These are phyloP conservation scores for Spinus pinus DNA, from an alignment of 2,797 vertebrate species.

Conservation along the genomic window DNA sequence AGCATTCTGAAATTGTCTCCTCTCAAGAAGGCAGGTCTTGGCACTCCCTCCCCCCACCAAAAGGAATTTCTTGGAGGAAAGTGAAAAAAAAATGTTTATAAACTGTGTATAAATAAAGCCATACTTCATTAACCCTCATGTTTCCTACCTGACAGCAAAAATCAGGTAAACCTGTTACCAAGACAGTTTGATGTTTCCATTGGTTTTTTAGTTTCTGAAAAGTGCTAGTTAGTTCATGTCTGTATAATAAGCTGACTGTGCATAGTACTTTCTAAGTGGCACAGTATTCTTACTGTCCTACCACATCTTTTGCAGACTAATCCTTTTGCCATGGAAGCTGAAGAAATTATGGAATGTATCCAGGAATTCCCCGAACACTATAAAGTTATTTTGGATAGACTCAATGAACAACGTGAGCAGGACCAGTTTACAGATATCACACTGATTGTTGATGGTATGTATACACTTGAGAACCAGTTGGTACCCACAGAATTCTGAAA, in stretches of 20 bases:
- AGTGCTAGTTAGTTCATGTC: background rate
- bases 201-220: background rate
- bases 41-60: background rate
- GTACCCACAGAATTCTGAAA: background rate
- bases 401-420: conserved; percentile 93
- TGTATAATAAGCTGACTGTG: background rate
- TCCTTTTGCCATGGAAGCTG: conserved; percentile 84
- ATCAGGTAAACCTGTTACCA: background rate
- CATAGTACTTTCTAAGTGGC: background rate
- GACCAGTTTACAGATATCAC: conserved; percentile 98
- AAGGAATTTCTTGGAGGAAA: background rate
- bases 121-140: background rate
- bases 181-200: background rate
- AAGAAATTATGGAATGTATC: conserved; percentile 80
- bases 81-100: background rate
- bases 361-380: conserved; percentile 93
- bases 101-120: background rate
- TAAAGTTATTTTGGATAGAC: conserved; percentile 95
- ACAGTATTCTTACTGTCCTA: background rate
- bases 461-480: background rate
- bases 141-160: background rate
- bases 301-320: conserved; percentile 57
- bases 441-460: conserved; percentile 92
- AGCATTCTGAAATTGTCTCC: background rate
- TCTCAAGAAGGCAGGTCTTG: background rate